phyloP scores from a whole-genome alignment of 2,888 invertebrate genomes.

The Autographa pulchrina region DNA sequence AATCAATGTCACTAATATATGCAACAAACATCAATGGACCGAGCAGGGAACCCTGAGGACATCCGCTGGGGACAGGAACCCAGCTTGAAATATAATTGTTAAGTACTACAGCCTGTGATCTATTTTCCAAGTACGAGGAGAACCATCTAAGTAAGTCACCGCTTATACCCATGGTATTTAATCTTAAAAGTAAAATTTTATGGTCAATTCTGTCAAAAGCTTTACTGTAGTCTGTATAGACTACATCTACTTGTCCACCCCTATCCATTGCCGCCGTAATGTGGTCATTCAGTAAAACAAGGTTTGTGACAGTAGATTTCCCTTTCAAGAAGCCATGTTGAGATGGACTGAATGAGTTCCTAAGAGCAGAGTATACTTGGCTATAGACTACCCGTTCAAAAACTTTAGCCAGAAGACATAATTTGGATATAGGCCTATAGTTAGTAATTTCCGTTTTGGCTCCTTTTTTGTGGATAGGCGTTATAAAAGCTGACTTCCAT shows the following conservation, averaged over 20 bases:
- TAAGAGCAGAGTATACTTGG: conserved; percentile 7
- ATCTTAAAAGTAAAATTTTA: not conserved
- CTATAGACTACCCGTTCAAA: conserved; percentile 14
- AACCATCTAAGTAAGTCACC: conserved; percentile 15
- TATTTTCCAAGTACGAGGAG: conserved; percentile 7
- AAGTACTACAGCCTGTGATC: not conserved
- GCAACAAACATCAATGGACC: not conserved
- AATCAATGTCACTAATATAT: conserved; percentile 16
- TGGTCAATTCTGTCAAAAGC: conserved; percentile 14
- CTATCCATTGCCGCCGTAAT: conserved; percentile 3
- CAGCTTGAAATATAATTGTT: not conserved
- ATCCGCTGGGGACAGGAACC: not conserved
- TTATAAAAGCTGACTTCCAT: not conserved
- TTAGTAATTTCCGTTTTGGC: conserved; percentile 8
- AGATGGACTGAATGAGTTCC: conserved; percentile 2
- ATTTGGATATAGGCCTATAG: conserved; percentile 17
- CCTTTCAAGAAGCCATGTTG: conserved; percentile 13
- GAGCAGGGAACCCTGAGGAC: conserved; percentile 10
- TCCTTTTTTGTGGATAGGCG: conserved; percentile 6
- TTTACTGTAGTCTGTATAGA: conserved; percentile 16
- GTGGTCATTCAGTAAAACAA: conserved; percentile 7
- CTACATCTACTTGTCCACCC: conserved; percentile 8
- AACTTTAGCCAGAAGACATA: conserved; percentile 14
- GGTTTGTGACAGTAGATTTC: conserved; percentile 13
- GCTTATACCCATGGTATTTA: not conserved